Conservation (phyloP, 1,140 invertebrate genomes). For the Temnothorax nylanderi region DNA sequence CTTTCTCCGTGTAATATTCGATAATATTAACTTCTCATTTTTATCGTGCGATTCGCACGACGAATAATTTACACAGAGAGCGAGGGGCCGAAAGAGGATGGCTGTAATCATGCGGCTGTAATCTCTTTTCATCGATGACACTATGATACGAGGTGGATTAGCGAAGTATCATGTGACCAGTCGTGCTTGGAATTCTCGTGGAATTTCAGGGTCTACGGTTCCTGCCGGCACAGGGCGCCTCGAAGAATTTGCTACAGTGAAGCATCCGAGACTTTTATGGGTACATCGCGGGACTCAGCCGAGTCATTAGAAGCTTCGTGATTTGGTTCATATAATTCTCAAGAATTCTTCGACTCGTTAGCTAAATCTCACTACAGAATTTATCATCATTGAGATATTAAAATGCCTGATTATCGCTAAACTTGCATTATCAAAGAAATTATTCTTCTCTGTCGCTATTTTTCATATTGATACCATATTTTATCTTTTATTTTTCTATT, state of each 20-base stretch:
- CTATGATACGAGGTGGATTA: constrained; percentile 68
- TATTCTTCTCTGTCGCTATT: neutral
- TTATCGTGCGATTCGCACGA: neutral
- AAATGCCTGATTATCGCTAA: neutral
- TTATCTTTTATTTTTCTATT: neutral
- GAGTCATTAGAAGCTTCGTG: constrained; percentile 57
- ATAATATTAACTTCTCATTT: neutral
- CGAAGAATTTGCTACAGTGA: constrained; percentile 73
- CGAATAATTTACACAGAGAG: neutral
- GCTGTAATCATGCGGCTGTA: constrained; percentile 40
- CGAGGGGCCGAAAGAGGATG: neutral
- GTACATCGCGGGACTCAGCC: constrained; percentile 34
- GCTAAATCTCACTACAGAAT: neutral
- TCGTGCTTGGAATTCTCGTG: constrained; percentile 68
- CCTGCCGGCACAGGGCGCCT: constrained; percentile 65
- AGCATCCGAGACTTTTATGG: constrained; percentile 67
- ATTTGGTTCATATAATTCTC: constrained; percentile 38
- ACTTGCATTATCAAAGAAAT: neutral
- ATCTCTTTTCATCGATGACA: constrained; percentile 76
- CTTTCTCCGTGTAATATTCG: neutral
- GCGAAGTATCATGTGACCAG: constrained; percentile 68
- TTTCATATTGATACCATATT: neutral
- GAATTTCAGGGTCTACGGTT: constrained; percentile 68
- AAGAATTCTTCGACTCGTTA: constrained; percentile 45
- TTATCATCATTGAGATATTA: constrained; percentile 17